Evolutionary conservation across 2,888 invertebrate genomes (phyloP), one percentile per base, ranked within the genome.

Genomic region (Tineola bisselliella): DNA sequence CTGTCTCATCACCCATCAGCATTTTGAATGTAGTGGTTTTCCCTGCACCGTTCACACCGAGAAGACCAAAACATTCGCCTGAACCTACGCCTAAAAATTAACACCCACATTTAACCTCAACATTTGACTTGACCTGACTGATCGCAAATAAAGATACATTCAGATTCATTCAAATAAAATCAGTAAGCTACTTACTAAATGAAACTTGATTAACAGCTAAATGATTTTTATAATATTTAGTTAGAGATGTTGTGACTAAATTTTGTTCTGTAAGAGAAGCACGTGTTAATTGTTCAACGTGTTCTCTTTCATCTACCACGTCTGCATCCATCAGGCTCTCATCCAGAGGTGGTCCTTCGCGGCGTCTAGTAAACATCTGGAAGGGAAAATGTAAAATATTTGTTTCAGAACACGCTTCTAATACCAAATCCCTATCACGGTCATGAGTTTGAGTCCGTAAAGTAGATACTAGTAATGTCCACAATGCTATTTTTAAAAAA

Each of bases 11-110:
- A 0, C 96, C 96, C 59, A 96, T 96, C 68, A 96, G 82, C 93
- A 96, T 95, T 80, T 94, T 94, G 75, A 97, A 97, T 0, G 96
- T 96, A 0, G 92, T 91, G 0, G 94, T 95, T 77, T 95, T 96
- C 0, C 95, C 95, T 1, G 95, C 95, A 10, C 96, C 95, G 74
- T 96, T 95, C 0, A 94, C 91, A 0, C 95, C 94, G 59, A 95
- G 80, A 44, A 95, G 77, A 1, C 95, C 95, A 69, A 95, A 95
- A 70, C 94, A 94, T 78, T 95, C 95, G 10, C 89, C 89, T 63
- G 91, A 87, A 61, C 89, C 90, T 0, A 94, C 90, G 57, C 91
- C 93, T 71, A 90, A 68, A 64, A 54, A 25, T 25, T 6, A 2
- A 25, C 6, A 25, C n/a, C n/a, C n/a, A 38, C 38, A 10, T 38